Conservation (phyloP, 2,888 invertebrate genomes). For the Chironomus tentans region DNA sequence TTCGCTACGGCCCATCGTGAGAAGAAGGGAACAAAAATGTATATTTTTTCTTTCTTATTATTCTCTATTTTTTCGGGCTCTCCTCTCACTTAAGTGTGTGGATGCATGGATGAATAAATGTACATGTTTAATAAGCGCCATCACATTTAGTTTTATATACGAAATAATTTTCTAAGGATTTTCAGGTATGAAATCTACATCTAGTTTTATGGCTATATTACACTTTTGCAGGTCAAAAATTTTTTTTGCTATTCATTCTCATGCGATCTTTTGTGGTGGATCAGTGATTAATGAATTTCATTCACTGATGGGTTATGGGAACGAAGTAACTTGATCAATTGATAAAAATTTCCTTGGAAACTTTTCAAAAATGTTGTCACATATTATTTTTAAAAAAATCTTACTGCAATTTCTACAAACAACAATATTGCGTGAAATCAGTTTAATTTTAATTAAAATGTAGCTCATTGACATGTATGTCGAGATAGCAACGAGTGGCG, state of each 20-base stretch:
- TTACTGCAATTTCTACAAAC: neutral
- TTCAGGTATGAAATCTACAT: neutral
- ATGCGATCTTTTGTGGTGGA: slow-evolving; percentile 4
- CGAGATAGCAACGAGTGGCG: neutral
- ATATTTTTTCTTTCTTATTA: too few species aligned
- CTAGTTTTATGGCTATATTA: neutral
- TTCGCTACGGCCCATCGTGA: neutral
- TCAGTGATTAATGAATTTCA: slow-evolving; percentile 12
- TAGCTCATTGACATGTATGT: neutral
- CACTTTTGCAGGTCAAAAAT: neutral
- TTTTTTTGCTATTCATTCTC: slow-evolving; percentile 2
- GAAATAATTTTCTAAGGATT: neutral
- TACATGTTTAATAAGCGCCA: slow-evolving; percentile 19
- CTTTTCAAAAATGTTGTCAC: too few species aligned
- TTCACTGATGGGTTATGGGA: too few species aligned
- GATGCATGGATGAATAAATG: neutral
- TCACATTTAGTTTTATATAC: neutral
- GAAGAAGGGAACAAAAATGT: neutral
- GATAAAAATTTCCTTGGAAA: neutral
- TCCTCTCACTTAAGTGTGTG: neutral
- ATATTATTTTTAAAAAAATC: too few species aligned
- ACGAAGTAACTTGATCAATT: too few species aligned
- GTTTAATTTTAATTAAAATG: neutral
- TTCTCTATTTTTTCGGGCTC: neutral
- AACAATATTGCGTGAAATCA: neutral